Conservation (phyloP, 2,888 invertebrate species). For the Conchocele bisecta region DNA sequence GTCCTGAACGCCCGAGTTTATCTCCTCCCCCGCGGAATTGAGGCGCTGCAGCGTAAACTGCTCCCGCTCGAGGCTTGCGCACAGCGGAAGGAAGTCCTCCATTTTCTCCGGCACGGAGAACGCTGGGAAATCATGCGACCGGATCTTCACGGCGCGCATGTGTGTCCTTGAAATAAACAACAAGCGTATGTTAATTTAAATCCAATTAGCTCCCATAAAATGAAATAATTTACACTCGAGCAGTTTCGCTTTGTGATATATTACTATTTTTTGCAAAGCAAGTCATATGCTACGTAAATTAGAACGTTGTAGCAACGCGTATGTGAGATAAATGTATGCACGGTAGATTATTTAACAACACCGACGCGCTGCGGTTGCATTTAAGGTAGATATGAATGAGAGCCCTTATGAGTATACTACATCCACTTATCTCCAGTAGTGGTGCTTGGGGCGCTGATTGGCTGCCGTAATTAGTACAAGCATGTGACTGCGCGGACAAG, state of each 20-base stretch:
- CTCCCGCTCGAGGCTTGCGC: constrained; percentile 77
- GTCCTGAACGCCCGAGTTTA: constrained; percentile 67
- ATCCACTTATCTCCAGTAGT: constrained; percentile 13
- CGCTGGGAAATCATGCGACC: constrained; percentile 46
- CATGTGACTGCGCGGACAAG: constrained; percentile 46
- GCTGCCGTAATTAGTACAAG: constrained; percentile 47
- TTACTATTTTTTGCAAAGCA: too few species aligned
- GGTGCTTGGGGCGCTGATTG: constrained; percentile 27
- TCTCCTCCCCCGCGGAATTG: constrained; percentile 79
- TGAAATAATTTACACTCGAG: too few species aligned
- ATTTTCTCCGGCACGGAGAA: constrained; percentile 62
- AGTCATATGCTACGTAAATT: too few species aligned
- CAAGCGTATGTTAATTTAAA: too few species aligned
- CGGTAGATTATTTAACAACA: too few species aligned
- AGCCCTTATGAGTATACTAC: background rate
- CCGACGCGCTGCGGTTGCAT: too few species aligned
- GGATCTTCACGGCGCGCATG: constrained; percentile 52
- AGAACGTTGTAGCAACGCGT: too few species aligned
- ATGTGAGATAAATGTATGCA: too few species aligned
- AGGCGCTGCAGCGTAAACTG: constrained; percentile 78
- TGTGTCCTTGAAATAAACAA: too few species aligned
- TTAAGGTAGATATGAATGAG: constrained; percentile 1
- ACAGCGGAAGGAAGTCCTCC: constrained; percentile 78
- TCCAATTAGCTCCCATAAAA: too few species aligned
- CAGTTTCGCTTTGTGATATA: too few species aligned